Evolutionary conservation across 2,797 vertebrate species (phyloP).

Genomic region (Podarcis siculus): DNA sequence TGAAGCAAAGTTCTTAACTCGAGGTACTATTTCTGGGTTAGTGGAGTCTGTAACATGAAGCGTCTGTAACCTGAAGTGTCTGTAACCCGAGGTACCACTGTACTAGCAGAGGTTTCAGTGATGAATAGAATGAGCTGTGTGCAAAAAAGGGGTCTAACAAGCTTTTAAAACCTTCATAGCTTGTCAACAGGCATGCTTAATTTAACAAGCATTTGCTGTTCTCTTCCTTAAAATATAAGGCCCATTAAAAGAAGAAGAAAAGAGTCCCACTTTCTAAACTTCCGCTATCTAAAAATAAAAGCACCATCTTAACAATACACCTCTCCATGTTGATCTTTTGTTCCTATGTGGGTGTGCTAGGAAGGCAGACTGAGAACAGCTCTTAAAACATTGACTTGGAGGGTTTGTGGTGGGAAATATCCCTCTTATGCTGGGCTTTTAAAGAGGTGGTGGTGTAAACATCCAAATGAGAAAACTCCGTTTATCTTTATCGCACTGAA

Average conservation of each 20-base stretch:
- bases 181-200: not conserved
- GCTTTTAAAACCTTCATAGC: not conserved
- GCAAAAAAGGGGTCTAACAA: not conserved
- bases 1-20: no score
- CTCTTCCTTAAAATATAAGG: rapidly evolving
- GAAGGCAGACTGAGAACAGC: constrained; percentile 9
- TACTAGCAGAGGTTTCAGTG: not conserved
- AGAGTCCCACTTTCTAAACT: not conserved
- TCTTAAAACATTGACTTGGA: constrained; percentile 15
- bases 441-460: constrained; percentile 20
- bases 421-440: constrained; percentile 17
- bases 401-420: constrained; percentile 5
- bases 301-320: not conserved
- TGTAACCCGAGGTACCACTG: no score
- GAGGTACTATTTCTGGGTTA: no score
- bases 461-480: constrained; percentile 41
- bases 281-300: constrained; percentile 2
- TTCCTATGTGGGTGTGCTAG: not conserved
- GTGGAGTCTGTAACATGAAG: no score
- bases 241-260: not conserved
- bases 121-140: not conserved
- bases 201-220: not conserved
- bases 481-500: constrained; percentile 30
- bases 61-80: no score
- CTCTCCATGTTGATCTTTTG: not conserved